Conservation (phyloP, 2,888 invertebrate genomes). For the Xylota sylvarum region DNA sequence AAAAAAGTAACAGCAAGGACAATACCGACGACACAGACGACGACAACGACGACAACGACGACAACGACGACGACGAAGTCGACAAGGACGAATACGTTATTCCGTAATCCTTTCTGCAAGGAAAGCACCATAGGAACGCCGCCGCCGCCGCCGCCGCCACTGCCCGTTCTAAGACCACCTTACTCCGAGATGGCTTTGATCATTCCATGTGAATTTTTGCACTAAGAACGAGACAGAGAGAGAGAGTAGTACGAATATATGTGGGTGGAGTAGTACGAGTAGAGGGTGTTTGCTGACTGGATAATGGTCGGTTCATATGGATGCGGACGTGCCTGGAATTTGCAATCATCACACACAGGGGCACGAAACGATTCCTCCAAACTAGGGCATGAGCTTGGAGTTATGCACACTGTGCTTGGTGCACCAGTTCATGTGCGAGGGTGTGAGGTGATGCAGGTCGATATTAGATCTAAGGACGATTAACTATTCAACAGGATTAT, state of each 20-base stretch:
- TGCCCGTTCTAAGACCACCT: background rate
- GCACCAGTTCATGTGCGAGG: conserved; percentile 55
- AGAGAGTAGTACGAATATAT: no score
- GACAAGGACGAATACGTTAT: conserved; percentile 68
- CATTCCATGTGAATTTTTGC: conserved; percentile 70
- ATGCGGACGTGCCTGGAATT: conserved; percentile 75
- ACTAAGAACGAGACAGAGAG: background rate
- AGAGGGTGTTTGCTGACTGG: conserved; percentile 76
- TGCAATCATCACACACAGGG: conserved; percentile 66
- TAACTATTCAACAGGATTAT: conserved; percentile 77
- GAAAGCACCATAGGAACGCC: conserved; percentile 44
- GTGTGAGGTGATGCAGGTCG: conserved; percentile 63
- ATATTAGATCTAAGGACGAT: conserved; percentile 76
- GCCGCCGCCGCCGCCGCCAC: background rate
- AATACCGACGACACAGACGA: conserved; percentile 42
- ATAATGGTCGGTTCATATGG: conserved; percentile 77
- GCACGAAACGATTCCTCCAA: conserved; percentile 67
- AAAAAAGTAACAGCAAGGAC: conserved; percentile 71
- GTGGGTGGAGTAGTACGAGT: conserved; percentile 8
- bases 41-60: conserved; percentile 12
- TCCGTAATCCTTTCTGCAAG: conserved; percentile 69
- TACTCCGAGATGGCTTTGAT: conserved; percentile 58
- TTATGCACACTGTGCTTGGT: conserved; percentile 60
- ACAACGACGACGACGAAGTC: conserved; percentile 14
- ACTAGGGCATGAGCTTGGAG: conserved; percentile 65